Conservation (phyloP, 2,888 invertebrate species). For the Dasypogon diadema region DNA sequence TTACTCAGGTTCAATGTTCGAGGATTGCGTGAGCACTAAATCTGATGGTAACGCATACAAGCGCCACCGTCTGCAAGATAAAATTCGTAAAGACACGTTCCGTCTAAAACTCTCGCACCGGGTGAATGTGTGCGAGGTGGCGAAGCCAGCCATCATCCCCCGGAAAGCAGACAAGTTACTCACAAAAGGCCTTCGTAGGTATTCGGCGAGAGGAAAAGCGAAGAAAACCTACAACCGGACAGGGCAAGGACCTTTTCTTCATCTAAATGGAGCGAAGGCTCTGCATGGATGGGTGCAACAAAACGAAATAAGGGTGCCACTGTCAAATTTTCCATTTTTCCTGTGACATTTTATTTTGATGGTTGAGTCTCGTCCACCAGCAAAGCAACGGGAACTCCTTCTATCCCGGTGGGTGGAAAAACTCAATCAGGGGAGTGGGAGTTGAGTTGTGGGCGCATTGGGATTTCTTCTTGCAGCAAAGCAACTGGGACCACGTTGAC, state of each 20-base stretch:
- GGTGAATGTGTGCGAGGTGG: conserved; percentile 3
- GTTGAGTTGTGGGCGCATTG: background rate
- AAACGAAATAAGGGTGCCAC: conserved; percentile 22
- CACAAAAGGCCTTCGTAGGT: conserved; percentile 6
- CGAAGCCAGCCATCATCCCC: background rate
- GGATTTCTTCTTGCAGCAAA: conserved; percentile 34
- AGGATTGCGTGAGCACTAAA: conserved; percentile 55
- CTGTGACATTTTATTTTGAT: conserved; percentile 21
- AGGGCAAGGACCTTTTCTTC: conserved; percentile 54
- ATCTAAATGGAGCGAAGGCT: conserved; percentile 5
- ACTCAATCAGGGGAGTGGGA: conserved; percentile 6
- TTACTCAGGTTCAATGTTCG: conserved; percentile 53
- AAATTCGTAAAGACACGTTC: conserved; percentile 21
- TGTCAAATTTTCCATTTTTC: conserved; percentile 41
- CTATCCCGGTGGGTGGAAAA: background rate
- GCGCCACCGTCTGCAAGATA: conserved; percentile 17
- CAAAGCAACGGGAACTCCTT: background rate
- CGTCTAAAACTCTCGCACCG: background rate
- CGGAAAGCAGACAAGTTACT: background rate
- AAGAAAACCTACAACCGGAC: conserved; percentile 43
- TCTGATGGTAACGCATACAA: conserved; percentile 46
- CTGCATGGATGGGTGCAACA: conserved; percentile 11
- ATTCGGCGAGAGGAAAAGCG: conserved; percentile 19
- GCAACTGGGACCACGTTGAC: conserved; percentile 26
- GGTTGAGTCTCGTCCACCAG: background rate